A percentile compares a stretch with the other conserved stretches of the same genome.
phyloP scores from a whole-genome alignment of 1,140 invertebrate species.

The Chionoecetes opilio region DNA sequence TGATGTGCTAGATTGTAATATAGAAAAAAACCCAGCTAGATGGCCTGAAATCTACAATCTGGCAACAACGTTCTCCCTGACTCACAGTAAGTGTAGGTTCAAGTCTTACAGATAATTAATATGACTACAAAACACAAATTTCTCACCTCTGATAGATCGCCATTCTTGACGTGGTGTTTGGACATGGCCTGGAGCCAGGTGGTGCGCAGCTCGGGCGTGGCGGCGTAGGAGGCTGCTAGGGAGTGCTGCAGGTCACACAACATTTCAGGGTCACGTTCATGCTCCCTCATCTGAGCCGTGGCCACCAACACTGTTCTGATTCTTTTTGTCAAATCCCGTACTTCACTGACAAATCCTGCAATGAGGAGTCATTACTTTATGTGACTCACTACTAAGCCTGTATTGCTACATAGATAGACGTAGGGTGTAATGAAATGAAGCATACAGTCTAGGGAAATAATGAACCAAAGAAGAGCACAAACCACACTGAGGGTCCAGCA shows the following conservation, averaged over 20 bases:
- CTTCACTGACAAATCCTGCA: slow-evolving; percentile 92
- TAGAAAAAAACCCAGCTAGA: too few species aligned
- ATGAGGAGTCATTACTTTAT: neutral
- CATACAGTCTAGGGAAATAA: too few species aligned
- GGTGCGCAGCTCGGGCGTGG: slow-evolving; percentile 95
- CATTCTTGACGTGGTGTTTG: slow-evolving; percentile 89
- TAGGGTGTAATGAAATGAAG: too few species aligned
- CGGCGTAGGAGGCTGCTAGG: slow-evolving; percentile 96
- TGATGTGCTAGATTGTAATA: too few species aligned
- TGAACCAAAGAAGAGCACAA: too few species aligned
- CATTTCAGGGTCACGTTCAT: slow-evolving; percentile 95
- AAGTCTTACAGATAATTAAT: too few species aligned
- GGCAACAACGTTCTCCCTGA: too few species aligned
- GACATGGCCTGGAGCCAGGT: slow-evolving; percentile 98
- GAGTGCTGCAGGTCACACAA: slow-evolving; percentile 96
- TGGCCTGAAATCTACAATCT: too few species aligned
- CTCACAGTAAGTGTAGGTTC: too few species aligned
- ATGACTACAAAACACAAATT: slow-evolving; percentile 59
- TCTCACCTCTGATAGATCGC: slow-evolving; percentile 91
- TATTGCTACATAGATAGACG: too few species aligned
- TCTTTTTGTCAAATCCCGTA: slow-evolving; percentile 95
- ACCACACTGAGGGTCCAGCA: too few species aligned
- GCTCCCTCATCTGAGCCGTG: slow-evolving; percentile 95
- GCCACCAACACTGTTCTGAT: slow-evolving; percentile 97
- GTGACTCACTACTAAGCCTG: too few species aligned